phyloP scores from a whole-genome alignment of 2,888 invertebrate species.

The Nomada ruficornis region DNA sequence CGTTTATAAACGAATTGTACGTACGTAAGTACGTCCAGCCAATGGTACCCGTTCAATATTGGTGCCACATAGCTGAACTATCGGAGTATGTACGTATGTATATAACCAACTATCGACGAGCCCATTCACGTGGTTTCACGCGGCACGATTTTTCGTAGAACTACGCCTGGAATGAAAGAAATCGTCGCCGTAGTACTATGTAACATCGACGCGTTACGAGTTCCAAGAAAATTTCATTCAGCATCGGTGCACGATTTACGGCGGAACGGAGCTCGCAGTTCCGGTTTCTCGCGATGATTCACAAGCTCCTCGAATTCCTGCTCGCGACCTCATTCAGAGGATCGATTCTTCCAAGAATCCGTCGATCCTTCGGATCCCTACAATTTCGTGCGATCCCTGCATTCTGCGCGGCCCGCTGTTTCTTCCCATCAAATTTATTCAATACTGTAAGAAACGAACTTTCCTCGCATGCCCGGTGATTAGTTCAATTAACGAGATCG shows the following conservation, averaged over 20 bases:
- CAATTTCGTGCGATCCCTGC: too few relatives aligned
- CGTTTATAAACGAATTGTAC: too few relatives aligned
- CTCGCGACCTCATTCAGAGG: conserved; percentile 19
- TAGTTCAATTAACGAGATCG: neutral
- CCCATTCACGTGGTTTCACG: conserved; percentile 2
- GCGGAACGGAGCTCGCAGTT: conserved; percentile 44
- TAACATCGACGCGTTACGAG: conserved; percentile 25
- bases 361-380: conserved; percentile 1
- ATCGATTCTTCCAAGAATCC: conserved; percentile 52
- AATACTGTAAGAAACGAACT: neutral
- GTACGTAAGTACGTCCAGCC: neutral
- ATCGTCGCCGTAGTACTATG: conserved; percentile 24
- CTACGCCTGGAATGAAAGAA: conserved; percentile 44
- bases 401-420: neutral
- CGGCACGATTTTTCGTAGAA: conserved; percentile 54
- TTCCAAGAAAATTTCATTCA: conserved; percentile 69
- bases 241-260: conserved; percentile 47
- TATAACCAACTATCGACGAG: neutral
- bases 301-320: conserved; percentile 46
- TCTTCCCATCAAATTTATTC: neutral
- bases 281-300: conserved; percentile 68
- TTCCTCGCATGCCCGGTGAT: neutral
- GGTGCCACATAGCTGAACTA: neutral
- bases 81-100: too few relatives aligned
- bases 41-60: too few relatives aligned